Conservation (phyloP, 2,113 vertebrate genomes). For the Elephantulus edwardii region DNA sequence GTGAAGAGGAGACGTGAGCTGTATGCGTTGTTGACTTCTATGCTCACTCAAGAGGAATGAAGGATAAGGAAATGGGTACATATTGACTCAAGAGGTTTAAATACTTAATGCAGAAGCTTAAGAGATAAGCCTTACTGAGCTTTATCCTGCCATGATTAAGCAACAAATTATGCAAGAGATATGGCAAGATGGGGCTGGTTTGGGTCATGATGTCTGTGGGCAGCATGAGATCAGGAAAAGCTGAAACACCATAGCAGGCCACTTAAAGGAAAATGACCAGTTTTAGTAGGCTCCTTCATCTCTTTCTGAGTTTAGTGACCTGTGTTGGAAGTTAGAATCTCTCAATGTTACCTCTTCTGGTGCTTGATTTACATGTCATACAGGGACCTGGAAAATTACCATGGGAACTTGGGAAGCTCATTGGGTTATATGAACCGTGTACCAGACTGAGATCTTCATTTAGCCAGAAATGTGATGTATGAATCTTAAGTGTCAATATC, state of each 20-base stretch:
- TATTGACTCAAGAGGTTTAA: neutral
- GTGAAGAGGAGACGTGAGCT: neutral
- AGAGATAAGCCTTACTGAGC: neutral
- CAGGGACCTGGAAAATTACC: accelerated
- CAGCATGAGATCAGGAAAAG: neutral
- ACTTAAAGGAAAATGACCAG: neutral
- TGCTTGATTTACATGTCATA: neutral
- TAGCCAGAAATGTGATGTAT: neutral
- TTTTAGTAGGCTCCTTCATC: neutral
- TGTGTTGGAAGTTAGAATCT: too few species aligned
- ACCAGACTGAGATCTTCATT: neutral
- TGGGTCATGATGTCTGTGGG: neutral
- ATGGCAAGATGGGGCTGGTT: neutral
- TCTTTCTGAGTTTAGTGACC: neutral
- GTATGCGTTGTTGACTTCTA: neutral
- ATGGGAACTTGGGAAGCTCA: too few species aligned
- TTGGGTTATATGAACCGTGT: neutral
- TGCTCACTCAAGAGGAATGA: neutral
- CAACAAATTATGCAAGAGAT: neutral
- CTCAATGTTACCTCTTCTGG: too few species aligned
- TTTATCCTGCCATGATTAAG: neutral
- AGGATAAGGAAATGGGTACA: too few species aligned
- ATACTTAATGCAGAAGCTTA: neutral
- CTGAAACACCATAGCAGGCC: neutral
- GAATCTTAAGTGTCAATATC: neutral